A percentile compares a stretch with the other conserved stretches of the same genome.
phyloP scores from a whole-genome alignment of 2,797 vertebrate genomes.

The Adelosebastes latens region DNA sequence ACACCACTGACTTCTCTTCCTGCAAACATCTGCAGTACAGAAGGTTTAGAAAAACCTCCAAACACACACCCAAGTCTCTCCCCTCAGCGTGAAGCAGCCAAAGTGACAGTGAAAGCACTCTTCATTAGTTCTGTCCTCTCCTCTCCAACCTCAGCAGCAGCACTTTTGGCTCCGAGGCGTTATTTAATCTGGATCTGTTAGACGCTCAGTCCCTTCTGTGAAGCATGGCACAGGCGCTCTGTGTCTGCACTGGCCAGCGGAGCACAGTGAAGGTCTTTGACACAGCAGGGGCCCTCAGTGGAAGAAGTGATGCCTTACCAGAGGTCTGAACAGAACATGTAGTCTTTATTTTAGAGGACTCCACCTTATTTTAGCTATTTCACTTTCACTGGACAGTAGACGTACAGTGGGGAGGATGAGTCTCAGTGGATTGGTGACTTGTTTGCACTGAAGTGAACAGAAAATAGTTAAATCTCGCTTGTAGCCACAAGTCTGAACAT shows the following conservation, averaged over 20 bases:
- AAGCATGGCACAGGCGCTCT: constrained; percentile 45
- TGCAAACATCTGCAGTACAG: neutral
- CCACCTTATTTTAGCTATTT: constrained; percentile 50
- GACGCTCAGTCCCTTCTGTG: constrained; percentile 39
- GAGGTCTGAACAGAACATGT: constrained; percentile 50
- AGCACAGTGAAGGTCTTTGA: constrained; percentile 77
- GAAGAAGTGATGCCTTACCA: constrained; percentile 70
- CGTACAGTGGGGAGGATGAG: neutral
- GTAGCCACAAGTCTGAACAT: neutral
- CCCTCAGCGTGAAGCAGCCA: neutral
- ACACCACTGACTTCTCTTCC: neutral
- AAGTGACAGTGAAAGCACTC: constrained; percentile 43
- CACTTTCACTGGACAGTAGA: constrained; percentile 33
- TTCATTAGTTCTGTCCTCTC: constrained; percentile 20
- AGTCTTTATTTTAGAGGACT: constrained; percentile 27
- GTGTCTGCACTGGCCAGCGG: constrained; percentile 48
- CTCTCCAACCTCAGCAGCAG: constrained; percentile 27
- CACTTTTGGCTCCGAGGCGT: constrained; percentile 40
- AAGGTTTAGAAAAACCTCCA: neutral
- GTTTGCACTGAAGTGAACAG: neutral
- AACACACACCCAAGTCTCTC: neutral
- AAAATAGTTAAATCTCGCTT: neutral
- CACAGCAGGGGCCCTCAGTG: constrained; percentile 36
- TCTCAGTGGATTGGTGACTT: neutral
- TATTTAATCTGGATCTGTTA: constrained; percentile 60